A percentile compares a stretch with the other conserved stretches of the same genome.
Evolutionary conservation across 2,888 invertebrate species (phyloP).

Genomic region (Eupithecia inturbata): DNA sequence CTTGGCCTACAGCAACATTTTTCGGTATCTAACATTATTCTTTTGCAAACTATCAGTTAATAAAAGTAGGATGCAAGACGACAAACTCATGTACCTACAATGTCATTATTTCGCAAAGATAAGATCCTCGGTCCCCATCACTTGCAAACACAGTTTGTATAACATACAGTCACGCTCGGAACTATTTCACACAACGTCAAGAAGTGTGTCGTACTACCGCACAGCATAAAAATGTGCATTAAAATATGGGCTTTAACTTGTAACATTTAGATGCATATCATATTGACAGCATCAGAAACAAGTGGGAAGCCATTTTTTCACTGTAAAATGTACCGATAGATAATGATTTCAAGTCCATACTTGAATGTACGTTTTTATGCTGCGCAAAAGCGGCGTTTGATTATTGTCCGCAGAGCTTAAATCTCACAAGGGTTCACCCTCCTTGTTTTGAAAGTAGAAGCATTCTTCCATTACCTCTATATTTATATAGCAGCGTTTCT

Average conservation of each 20-base stretch:
- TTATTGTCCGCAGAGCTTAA: no score
- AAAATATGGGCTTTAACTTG: no score
- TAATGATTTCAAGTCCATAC: no score
- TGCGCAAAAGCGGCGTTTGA: no score
- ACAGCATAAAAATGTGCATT: no score
- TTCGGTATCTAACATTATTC: not conserved
- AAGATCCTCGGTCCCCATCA: slow-evolving; percentile 13
- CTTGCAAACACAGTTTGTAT: slow-evolving; percentile 24
- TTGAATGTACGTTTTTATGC: no score
- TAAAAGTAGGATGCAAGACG: not conserved
- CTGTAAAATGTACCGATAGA: no score
- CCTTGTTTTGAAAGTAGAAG: not conserved
- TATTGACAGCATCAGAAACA: no score
- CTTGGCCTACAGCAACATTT: not conserved
- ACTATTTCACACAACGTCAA: slow-evolving; percentile 4
- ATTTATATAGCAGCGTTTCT: not conserved
- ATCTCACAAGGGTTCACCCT: not conserved
- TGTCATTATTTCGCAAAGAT: slow-evolving; percentile 12
- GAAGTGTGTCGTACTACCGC: not conserved
- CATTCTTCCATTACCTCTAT: not conserved
- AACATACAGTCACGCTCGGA: slow-evolving; percentile 17
- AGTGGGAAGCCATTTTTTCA: no score
- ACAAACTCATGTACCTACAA: slow-evolving; percentile 9
- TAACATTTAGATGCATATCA: no score
- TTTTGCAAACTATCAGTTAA: not conserved